phyloP scores from a whole-genome alignment of 2,113 vertebrate genomes.

The Caracal caracal region DNA sequence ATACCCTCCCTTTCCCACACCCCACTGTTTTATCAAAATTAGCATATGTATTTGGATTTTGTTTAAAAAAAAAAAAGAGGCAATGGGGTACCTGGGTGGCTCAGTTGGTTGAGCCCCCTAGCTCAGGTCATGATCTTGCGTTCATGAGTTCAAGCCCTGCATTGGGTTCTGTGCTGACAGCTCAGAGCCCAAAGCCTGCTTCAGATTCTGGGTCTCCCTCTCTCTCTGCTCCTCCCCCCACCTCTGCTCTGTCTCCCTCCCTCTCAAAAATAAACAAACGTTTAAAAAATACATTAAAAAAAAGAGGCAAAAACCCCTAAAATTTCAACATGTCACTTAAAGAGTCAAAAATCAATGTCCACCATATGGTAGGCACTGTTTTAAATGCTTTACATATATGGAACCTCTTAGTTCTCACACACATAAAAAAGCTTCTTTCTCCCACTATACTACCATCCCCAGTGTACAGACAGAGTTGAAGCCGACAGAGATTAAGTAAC shows the following conservation, averaged over 20 bases:
- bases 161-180: no score
- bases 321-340: conserved; percentile 80
- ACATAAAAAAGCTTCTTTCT: not conserved
- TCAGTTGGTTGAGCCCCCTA: no score
- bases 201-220: no score
- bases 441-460: no score
- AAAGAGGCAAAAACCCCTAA: not conserved
- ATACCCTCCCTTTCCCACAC: not conserved
- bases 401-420: not conserved
- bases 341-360: conserved; percentile 84
- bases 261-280: no score
- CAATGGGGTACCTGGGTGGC: no score
- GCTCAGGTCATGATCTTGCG: no score
- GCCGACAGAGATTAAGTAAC: not conserved
- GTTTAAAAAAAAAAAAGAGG: conserved; percentile 70
- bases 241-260: no score
- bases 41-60: conserved; percentile 67
- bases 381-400: conserved; percentile 3
- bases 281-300: no score
- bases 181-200: no score
- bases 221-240: no score
- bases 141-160: no score
- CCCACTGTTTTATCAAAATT: conserved; percentile 25
- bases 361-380: conserved; percentile 66
- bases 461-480: not conserved